A percentile compares a stretch with the other conserved stretches of the same genome.
Conservation (phyloP, 2,888 invertebrate genomes). For the Andricus quercusramuli region DNA sequence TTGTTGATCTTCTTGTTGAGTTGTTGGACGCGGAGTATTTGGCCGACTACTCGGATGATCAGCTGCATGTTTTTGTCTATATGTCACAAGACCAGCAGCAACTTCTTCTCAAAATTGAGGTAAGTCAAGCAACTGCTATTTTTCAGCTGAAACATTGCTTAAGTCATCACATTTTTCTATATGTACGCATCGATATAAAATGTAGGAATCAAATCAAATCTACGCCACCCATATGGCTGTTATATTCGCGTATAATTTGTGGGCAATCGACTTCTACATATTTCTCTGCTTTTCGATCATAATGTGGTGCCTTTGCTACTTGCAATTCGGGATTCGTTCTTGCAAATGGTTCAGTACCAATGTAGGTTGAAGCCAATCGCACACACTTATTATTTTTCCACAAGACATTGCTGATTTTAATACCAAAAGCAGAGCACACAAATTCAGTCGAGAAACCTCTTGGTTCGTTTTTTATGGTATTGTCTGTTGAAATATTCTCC, state of each 20-base stretch:
- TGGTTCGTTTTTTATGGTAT: constrained; percentile 61
- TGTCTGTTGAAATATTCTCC: constrained; percentile 44
- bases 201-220: background rate
- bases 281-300: background rate
- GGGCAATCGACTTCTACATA: background rate
- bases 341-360: background rate
- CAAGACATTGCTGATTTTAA: no score
- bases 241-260: background rate
- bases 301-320: background rate
- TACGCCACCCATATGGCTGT: background rate
- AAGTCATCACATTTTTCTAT: background rate
- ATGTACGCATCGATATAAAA: background rate
- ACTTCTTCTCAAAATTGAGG: no score
- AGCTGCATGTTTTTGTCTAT: no score
- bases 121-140: no score
- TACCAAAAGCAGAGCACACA: no score
- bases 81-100: no score
- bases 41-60: no score
- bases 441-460: constrained; percentile 63
- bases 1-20: no score
- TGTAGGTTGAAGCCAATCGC: constrained; percentile 55
- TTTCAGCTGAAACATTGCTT: background rate
- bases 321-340: background rate
- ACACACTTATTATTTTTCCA: constrained; percentile 72
- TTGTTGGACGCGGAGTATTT: no score